Evolutionary conservation across 2,888 invertebrate species (phyloP).

Genomic region (Molanna angustata): DNA sequence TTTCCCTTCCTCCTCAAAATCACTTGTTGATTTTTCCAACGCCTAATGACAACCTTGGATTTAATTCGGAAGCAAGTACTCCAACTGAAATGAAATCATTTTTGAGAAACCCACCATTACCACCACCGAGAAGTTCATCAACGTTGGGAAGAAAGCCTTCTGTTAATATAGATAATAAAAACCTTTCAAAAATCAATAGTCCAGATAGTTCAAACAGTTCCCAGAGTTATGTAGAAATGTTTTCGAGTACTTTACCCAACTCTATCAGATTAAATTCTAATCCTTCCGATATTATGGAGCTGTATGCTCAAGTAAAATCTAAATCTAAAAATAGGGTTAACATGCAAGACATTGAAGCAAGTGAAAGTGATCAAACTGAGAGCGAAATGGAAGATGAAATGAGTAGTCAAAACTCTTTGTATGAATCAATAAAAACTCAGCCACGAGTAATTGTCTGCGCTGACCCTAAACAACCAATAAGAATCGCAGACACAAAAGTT

Average conservation of each 20-base stretch:
- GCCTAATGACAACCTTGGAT: conserved; percentile 37
- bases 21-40: conserved; percentile 38
- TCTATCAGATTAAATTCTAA: conserved; percentile 10
- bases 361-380: conserved; percentile 27
- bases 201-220: conserved; percentile 14
- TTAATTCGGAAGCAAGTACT: conserved; percentile 35
- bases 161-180: background rate
- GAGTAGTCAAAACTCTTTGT: conserved; percentile 15
- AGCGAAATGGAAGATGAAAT: conserved; percentile 25
- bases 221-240: conserved; percentile 26
- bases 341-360: conserved; percentile 27
- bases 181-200: background rate
- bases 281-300: conserved; percentile 12
- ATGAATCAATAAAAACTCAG: conserved; percentile 41
- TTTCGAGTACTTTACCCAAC: conserved; percentile 23
- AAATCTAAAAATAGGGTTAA: conserved; percentile 29
- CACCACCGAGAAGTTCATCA: conserved; percentile 71
- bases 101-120: conserved; percentile 60
- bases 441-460: conserved; percentile 56
- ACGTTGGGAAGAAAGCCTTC: conserved; percentile 60
- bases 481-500: conserved; percentile 55
- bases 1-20: conserved; percentile 61
- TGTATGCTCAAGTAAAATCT: conserved; percentile 23
- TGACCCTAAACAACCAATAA: conserved; percentile 43
- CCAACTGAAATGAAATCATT: conserved; percentile 32